Evolutionary conservation across 30 jellyfish, hydroid and myxozoan genomes (phyloP).

Genomic region (Pelagia noctiluca): DNA sequence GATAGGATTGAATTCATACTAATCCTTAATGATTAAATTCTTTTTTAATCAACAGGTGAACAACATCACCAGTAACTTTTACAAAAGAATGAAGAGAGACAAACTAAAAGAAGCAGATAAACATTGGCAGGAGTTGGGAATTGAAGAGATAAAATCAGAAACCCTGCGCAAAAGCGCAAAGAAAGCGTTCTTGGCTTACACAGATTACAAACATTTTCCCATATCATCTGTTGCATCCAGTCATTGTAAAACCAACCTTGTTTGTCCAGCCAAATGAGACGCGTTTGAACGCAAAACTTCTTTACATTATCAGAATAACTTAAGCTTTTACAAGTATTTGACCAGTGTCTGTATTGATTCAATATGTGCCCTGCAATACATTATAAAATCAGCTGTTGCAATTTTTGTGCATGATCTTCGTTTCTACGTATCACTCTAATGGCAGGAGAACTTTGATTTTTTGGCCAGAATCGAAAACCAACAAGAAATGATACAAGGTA

Average conservation of each 20-base stretch:
- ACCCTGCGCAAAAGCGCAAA: conserved; percentile 31
- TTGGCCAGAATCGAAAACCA: no score
- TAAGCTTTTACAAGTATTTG: neutral
- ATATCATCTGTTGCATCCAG: conserved; percentile 57
- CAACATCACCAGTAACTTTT: conserved; percentile 38
- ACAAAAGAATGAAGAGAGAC: conserved; percentile 47
- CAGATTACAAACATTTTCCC: conserved; percentile 60
- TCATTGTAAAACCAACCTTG: conserved; percentile 21
- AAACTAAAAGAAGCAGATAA: conserved; percentile 56
- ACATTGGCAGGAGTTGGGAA: conserved; percentile 63
- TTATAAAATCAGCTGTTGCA: no score
- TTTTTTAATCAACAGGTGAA: conserved; percentile 35
- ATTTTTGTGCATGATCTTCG: no score
- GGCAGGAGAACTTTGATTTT: no score
- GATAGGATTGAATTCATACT: no score
- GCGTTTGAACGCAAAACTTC: neutral
- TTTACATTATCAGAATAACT: neutral
- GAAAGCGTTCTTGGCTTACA: conserved; percentile 54
- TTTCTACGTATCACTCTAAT: no score
- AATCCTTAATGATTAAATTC: neutral
- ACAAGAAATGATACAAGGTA: no score
- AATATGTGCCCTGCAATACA: no score
- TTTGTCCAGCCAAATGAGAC: neutral
- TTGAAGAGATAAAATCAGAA: conserved; percentile 39
- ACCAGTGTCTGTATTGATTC: no score